Evolutionary conservation across 1,140 invertebrate species (phyloP).

Genomic region (Pseudomyrmex dendroicus): DNA sequence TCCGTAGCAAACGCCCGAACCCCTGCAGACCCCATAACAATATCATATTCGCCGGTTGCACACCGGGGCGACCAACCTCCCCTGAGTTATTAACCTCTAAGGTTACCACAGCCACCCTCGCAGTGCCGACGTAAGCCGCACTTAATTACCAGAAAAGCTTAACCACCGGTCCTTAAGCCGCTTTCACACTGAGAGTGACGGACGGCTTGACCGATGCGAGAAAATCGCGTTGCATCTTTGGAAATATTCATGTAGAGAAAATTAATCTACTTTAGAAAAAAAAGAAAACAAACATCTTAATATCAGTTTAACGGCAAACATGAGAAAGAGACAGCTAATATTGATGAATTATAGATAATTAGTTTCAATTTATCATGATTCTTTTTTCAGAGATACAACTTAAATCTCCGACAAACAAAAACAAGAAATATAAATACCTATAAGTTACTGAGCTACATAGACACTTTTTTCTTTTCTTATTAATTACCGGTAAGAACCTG

Average conservation of each 20-base stretch:
- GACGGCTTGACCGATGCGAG: constrained; percentile 8
- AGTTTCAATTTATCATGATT: too few species aligned
- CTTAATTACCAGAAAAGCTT: constrained; percentile 81
- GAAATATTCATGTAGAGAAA: not conserved
- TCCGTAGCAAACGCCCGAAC: constrained; percentile 22
- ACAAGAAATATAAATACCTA: too few species aligned
- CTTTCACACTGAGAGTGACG: constrained; percentile 50
- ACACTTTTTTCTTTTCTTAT: not conserved
- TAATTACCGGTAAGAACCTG: not conserved
- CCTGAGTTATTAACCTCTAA: constrained; percentile 84
- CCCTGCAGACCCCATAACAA: constrained; percentile 80
- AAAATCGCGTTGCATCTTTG: not conserved
- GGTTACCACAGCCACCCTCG: constrained; percentile 80
- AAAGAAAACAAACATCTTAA: too few species aligned
- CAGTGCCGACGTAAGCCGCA: constrained; percentile 71
- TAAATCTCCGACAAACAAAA: too few species aligned
- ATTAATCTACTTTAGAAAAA: too few species aligned
- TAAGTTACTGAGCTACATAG: too few species aligned
- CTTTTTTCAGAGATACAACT: too few species aligned
- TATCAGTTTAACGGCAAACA: too few species aligned
- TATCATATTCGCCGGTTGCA: constrained; percentile 82
- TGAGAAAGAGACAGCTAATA: too few species aligned
- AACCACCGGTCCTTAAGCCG: constrained; percentile 65
- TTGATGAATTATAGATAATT: too few species aligned
- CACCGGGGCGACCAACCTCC: constrained; percentile 58